Evolutionary conservation across 2,113 vertebrate genomes (phyloP).

Genomic region (Catharus bicknelli): DNA sequence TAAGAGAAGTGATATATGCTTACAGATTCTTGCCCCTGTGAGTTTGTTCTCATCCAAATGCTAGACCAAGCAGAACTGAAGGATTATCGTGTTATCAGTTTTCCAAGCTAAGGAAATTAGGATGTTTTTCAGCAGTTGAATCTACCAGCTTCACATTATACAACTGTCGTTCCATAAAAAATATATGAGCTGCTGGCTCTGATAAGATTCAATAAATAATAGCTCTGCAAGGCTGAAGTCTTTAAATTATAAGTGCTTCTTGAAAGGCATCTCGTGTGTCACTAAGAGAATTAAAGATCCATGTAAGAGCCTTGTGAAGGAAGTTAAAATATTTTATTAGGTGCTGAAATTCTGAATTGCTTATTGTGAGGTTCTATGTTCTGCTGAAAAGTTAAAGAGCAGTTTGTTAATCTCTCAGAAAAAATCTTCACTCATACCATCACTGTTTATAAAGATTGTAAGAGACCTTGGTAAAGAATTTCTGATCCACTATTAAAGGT

Average conservation of each 20-base stretch:
- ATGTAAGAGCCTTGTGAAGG: not conserved
- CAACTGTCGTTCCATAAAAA: not conserved
- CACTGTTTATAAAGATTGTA: not conserved
- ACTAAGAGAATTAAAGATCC: not conserved
- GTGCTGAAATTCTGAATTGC: not conserved
- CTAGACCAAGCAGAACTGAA: not conserved
- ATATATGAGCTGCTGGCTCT: not conserved
- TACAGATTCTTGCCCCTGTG: not conserved
- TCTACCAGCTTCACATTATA: not conserved
- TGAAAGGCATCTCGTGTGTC: not conserved
- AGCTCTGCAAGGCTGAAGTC: not conserved
- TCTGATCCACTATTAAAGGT: not conserved
- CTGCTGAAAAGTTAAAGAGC: not conserved
- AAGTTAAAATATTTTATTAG: slow-evolving; percentile 33
- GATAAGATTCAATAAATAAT: slow-evolving; percentile 14
- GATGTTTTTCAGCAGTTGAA: not conserved
- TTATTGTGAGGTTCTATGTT: not conserved
- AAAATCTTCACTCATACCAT: not conserved
- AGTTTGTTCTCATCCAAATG: not conserved
- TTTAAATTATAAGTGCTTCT: not conserved
- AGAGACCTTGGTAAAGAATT: not conserved
- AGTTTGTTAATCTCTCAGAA: not conserved
- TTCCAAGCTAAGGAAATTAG: not conserved
- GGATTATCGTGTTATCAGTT: not conserved
- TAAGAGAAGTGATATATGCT: not conserved